phyloP scores from a whole-genome alignment of 2,113 vertebrate species.

The Sprattus sprattus region DNA sequence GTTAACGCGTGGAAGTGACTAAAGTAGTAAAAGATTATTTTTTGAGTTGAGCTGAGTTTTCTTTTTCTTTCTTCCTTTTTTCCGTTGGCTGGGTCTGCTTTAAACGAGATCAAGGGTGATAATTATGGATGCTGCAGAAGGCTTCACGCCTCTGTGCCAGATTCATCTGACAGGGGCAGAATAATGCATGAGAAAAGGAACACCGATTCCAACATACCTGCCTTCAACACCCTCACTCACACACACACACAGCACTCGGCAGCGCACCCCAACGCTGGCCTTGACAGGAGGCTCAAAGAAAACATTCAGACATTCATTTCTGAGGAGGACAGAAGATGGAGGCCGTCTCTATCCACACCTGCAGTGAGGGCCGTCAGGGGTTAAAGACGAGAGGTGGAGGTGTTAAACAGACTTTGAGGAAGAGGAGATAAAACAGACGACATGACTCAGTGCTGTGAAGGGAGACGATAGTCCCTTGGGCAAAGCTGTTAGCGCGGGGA shows the following conservation, averaged over 20 bases:
- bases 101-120: conserved; percentile 1
- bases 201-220: neutral
- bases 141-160: conserved; percentile 1
- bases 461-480: neutral
- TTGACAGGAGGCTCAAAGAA: neutral
- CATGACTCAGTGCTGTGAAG: neutral
- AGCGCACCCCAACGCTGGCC: neutral
- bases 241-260: neutral
- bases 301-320: neutral
- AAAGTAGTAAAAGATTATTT: neutral
- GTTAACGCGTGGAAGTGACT: neutral
- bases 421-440: neutral
- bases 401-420: neutral
- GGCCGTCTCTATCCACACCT: neutral
- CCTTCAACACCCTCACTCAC: neutral
- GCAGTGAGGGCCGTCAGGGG: neutral
- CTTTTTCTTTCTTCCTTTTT: neutral
- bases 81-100: neutral
- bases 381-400: neutral
- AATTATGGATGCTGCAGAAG: neutral
- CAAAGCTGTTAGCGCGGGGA: neutral
- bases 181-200: neutral
- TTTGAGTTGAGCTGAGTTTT: neutral
- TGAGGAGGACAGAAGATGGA: neutral
- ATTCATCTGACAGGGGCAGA: neutral